Evolutionary conservation across 2,797 vertebrate species (phyloP).

Genomic region (Zalophus californianus): DNA sequence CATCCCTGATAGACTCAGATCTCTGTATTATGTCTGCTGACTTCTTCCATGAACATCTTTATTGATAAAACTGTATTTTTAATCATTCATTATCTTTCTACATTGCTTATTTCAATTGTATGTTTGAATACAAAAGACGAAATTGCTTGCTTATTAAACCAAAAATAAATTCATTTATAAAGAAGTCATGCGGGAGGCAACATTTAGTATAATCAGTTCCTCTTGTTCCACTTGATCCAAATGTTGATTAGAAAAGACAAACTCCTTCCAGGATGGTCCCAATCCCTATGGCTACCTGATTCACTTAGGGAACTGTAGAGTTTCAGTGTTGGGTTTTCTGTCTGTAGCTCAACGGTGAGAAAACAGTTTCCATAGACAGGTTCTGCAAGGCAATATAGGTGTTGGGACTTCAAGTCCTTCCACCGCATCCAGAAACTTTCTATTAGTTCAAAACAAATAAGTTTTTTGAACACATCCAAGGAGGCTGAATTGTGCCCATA

Average conservation of each 20-base stretch:
- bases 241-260: slow-evolving; percentile 35
- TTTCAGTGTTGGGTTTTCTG: background rate
- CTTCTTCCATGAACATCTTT: slow-evolving; percentile 75
- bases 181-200: background rate
- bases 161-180: slow-evolving; percentile 22
- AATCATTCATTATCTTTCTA: slow-evolving; percentile 59
- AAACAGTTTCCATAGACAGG: background rate
- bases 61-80: slow-evolving; percentile 82
- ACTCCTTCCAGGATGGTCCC: background rate
- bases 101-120: slow-evolving; percentile 37
- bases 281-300: background rate
- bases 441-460: background rate
- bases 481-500: background rate
- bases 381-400: background rate
- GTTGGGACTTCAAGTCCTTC: background rate
- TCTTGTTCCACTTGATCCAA: background rate
- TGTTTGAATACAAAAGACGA: slow-evolving; percentile 44
- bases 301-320: background rate
- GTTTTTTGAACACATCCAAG: background rate
- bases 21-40: background rate
- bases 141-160: slow-evolving; percentile 35
- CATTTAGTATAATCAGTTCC: background rate
- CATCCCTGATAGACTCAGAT: background rate
- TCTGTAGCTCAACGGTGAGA: slow-evolving; percentile 43
- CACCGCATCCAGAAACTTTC: slow-evolving; percentile 13